These are phyloP conservation scores for Cryptocephalus primarius DNA, from an alignment of 2,888 invertebrate species.

Conservation along the genomic window DNA sequence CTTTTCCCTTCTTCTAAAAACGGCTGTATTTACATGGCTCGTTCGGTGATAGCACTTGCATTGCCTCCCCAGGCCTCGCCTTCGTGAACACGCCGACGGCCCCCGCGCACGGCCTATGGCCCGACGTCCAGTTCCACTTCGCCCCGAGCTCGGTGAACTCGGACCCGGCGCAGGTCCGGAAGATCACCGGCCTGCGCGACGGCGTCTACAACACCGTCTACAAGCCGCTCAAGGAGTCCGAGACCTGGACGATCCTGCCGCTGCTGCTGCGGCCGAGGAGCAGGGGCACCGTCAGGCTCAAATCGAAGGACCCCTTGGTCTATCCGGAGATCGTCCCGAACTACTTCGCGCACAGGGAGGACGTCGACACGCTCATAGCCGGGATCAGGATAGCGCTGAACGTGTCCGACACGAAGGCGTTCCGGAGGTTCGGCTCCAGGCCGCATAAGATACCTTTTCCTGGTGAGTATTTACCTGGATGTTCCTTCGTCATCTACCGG, in stretches of 20 bases:
- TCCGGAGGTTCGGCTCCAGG: constrained; percentile 68
- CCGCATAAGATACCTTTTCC: constrained; percentile 73
- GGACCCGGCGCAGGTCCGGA: constrained; percentile 67
- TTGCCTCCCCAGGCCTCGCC: constrained; percentile 46
- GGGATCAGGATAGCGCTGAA: constrained; percentile 77
- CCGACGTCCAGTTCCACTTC: constrained; percentile 81
- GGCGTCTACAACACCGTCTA: constrained; percentile 77
- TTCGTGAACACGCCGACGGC: constrained; percentile 82
- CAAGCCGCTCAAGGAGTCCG: constrained; percentile 64
- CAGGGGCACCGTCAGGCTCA: constrained; percentile 75
- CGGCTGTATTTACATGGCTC: too few species aligned
- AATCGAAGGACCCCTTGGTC: constrained; percentile 67
- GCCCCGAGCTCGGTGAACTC: constrained; percentile 76
- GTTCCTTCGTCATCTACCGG: too few species aligned
- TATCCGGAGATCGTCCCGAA: constrained; percentile 85
- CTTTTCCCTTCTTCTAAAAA: too few species aligned
- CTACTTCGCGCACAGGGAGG: constrained; percentile 78
- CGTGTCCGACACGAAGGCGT: constrained; percentile 67
- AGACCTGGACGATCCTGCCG: constrained; percentile 78
- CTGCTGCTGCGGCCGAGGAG: constrained; percentile 76
- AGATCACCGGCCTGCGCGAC: constrained; percentile 64
- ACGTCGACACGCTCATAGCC: constrained; percentile 66
- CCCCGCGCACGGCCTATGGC: constrained; percentile 64
- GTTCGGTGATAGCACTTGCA: too few species aligned
- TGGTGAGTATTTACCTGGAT: too few species aligned